Base-by-base conservation (phyloP, 2,113 vertebrate species). In the Xiphophorus maculatus region DNA sequence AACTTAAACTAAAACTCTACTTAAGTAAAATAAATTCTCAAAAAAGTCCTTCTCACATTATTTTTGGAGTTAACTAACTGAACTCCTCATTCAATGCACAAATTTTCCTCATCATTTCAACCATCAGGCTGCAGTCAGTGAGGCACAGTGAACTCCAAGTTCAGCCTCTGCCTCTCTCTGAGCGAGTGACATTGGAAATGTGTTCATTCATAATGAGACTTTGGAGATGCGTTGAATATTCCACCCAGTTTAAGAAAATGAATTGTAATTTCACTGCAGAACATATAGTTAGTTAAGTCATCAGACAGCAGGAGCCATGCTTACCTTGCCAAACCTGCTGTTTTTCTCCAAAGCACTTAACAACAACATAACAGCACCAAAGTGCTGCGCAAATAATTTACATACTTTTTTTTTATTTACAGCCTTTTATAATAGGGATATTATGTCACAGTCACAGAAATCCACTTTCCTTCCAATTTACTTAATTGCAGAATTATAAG, bases 101-200 rank as follows among this genome's bases (percentile, higher is more conserved):
- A n/a, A 33, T 82, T 74, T 63, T 63, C 61, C 3, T 66, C 37
- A 40, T 77, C 63, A 74, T 22, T 64, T 81, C 81, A 64, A 74
- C 28, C 71, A 77, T 33, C 71, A 37, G 65, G 33, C 71, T 77
- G 60, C 10, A 4, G 64, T 81, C 63, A 73, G 44, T 40, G 8
- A 66, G 80, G 51, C 69, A 60, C 74, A 25, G 17, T 80, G 69
- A 87, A 84, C 85, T 86, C 80, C 73, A 75, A 66, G 75, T 73
- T 63, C 76, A 71, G 62, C 69, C 70, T 66, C 71, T 60, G 77
- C 70, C 60, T 86, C 79, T 76, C 63, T 84, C 63, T 74, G 67
- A 80, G 66, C 74, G 28, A 28, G 74, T 90, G 90, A 88, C 88
- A 91, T 32, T 79, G 75, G 30, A 78, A 86, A 79, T 32, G 61